Conservation (phyloP, 1,140 invertebrate species). For the Caerostris extrusa region DNA sequence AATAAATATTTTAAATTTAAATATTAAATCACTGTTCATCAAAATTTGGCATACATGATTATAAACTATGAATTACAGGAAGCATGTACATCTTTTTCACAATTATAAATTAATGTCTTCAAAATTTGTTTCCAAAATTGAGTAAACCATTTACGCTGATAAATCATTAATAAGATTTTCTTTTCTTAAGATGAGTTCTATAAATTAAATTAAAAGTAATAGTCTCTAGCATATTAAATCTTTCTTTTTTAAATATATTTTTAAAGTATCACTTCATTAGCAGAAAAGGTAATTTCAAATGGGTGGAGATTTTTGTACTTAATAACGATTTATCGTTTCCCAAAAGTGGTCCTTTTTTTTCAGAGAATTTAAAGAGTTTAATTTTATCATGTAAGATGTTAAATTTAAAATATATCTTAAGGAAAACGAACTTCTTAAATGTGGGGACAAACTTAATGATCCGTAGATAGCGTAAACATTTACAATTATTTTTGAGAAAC, state of each 20-base stretch:
- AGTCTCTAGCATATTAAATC: not conserved
- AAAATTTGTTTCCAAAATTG: no score
- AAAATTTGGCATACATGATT: no score
- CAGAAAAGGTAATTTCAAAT: not conserved
- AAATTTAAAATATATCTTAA: not conserved
- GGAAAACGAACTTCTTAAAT: not conserved
- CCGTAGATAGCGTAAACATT: not conserved
- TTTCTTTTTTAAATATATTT: not conserved
- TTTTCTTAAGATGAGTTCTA: not conserved
- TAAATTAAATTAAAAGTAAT: not conserved
- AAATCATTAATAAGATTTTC: not conserved
- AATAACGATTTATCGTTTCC: not conserved
- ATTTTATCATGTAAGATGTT: not conserved
- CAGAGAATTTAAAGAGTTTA: conserved; percentile 8
- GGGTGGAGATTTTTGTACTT: not conserved
- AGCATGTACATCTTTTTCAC: no score
- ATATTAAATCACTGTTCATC: no score
- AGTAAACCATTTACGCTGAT: not conserved
- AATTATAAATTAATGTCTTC: no score
- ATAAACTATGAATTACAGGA: no score
- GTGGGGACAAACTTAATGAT: not conserved
- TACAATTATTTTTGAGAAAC: not conserved
- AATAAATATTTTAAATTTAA: no score
- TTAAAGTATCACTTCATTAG: not conserved
- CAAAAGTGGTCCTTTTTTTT: not conserved